These are phyloP conservation scores for Ganaspis sp. DNA, from an alignment of 1,140 invertebrate genomes.

Conservation along the genomic window DNA sequence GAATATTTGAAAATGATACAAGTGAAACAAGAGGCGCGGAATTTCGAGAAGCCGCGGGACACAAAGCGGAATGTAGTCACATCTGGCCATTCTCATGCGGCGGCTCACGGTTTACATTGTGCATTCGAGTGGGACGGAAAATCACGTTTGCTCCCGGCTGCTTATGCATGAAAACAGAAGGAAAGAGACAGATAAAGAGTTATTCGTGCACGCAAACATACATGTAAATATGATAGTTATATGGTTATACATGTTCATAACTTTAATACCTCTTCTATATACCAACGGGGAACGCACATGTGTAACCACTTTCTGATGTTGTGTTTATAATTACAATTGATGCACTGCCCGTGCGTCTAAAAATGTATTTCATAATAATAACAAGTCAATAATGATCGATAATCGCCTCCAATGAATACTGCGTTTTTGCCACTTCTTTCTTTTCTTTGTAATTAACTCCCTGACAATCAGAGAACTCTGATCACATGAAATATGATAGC, in stretches of 20 bases:
- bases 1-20: background rate
- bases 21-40: conserved; percentile 49
- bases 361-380: conserved; percentile 21
- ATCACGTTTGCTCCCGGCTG: conserved; percentile 62
- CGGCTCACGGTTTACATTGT: conserved; percentile 64
- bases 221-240: background rate
- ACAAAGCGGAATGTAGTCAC: conserved; percentile 68
- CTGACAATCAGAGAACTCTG: background rate
- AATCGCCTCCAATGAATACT: conserved; percentile 11
- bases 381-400: conserved; percentile 21
- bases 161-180: conserved; percentile 30
- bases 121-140: conserved; percentile 64
- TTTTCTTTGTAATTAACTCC: background rate
- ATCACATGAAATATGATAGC: background rate
- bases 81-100: conserved; percentile 71
- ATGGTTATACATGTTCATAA: background rate
- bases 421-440: background rate
- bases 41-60: conserved; percentile 71
- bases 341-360: background rate
- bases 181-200: conserved; percentile 26
- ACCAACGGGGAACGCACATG: background rate
- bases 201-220: background rate
- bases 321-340: conserved; percentile 28
- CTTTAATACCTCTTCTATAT: background rate
- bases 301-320: conserved; percentile 15